phyloP scores from a whole-genome alignment of 1,140 invertebrate species.

The Pogonognathellus flavescens region DNA sequence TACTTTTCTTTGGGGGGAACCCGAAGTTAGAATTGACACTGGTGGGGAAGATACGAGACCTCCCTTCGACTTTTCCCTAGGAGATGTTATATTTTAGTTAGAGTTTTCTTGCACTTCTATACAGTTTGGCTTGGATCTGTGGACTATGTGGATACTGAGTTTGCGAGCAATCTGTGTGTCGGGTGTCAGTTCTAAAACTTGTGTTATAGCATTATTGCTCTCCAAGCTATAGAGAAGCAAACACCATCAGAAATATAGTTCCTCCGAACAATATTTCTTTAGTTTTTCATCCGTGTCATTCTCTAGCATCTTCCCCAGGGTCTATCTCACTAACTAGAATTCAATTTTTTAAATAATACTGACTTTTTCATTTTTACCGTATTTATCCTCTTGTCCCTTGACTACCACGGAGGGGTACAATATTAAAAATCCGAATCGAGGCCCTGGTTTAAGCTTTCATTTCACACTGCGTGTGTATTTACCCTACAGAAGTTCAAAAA shows the following conservation, averaged over 20 bases:
- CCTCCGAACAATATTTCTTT: neutral
- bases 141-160: neutral
- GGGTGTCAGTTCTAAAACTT: neutral
- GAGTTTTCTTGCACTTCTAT: conserved; percentile 1
- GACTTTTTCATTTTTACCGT: neutral
- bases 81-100: conserved; percentile 31
- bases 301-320: neutral
- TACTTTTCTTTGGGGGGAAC: conserved; percentile 27
- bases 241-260: conserved; percentile 12
- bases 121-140: neutral
- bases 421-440: conserved; percentile 56
- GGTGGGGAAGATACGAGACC: conserved; percentile 40
- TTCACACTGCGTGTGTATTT: neutral
- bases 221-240: neutral
- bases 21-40: neutral
- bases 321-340: neutral
- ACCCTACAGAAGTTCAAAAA: conserved; percentile 9
- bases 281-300: neutral
- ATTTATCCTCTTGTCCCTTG: neutral
- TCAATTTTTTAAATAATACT: neutral
- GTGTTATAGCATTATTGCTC: neutral
- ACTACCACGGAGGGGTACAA: conserved; percentile 34
- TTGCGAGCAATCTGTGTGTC: too few species aligned
- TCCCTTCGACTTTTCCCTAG: conserved; percentile 49
- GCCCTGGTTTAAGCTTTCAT: conserved; percentile 52